Conservation (phyloP, 2,113 vertebrate genomes). For the Malurus melanocephalus region DNA sequence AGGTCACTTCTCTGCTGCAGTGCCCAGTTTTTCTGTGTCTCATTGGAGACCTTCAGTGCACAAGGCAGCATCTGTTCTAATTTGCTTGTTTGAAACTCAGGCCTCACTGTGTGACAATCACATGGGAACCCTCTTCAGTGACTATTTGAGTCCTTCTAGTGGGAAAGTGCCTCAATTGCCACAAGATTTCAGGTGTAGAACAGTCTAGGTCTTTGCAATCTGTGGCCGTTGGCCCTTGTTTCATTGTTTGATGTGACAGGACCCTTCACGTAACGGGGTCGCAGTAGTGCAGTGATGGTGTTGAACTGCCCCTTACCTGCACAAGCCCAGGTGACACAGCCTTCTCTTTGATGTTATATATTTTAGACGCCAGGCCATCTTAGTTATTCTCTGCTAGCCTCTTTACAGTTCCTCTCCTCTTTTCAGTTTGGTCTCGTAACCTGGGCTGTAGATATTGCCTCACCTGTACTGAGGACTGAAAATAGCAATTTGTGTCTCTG, state of each 20-base stretch:
- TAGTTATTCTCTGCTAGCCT: background rate
- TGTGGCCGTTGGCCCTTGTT: background rate
- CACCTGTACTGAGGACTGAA: background rate
- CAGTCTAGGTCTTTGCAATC: background rate
- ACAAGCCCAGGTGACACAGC: background rate
- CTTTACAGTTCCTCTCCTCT: background rate
- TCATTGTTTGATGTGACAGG: background rate
- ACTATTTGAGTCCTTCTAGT: background rate
- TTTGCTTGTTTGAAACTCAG: background rate
- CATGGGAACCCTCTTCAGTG: background rate
- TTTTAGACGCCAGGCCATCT: background rate
- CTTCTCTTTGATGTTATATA: rapidly evolving
- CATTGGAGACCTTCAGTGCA: background rate
- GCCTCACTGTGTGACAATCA: background rate
- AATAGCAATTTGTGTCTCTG: background rate
- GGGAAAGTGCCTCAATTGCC: background rate
- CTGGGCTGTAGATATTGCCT: background rate
- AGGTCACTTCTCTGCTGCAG: background rate
- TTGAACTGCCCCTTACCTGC: background rate
- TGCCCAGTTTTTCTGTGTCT: background rate
- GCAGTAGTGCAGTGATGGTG: rapidly evolving
- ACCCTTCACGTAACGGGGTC: rapidly evolving
- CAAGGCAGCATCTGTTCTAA: background rate
- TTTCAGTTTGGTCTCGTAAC: background rate
- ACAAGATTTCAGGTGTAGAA: background rate